Evolutionary conservation across 2,113 vertebrate species (phyloP), one percentile per base, ranked within the genome.

Genomic region (Sander vitreus): DNA sequence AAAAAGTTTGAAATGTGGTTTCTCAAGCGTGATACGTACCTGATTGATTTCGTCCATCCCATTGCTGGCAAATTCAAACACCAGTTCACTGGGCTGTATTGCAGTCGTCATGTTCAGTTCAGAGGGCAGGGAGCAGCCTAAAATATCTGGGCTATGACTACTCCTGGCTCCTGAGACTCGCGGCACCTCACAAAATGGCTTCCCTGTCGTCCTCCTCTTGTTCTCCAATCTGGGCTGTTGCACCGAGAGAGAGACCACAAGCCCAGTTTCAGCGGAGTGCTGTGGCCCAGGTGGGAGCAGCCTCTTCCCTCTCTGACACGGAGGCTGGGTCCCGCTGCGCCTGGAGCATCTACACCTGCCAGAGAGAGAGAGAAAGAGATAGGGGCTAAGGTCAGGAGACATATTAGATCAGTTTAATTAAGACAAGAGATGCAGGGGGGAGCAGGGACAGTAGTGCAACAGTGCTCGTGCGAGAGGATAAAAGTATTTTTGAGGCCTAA

Each of bases 1-100:
- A 47, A 18, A 45, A 66, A 68, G 7, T 16, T 76, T 14, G 1
- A 27, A 78, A 73, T 9, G 47, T 11, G 54, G 16, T 45, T 54
- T 55, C 21, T 30, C 21, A 9, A 23, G 57, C 12, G 25, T 23
- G 58, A 83, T 58, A 25, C 67, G 6, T 94, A 96, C 96, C 95
- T 96, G 96, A 74, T 93, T 94, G 79, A 96, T 95, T 90, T 96
- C 96, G 54, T 97, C 97, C 96, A 97, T 97, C 79, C 96, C 96
- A 88, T 96, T 97, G 93, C 95, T 97, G 90, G 96, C 96, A 73
- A 97, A 97, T 76, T 97, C 97, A 85, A 97, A 97, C 88, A 97
- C 93, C 91, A 97, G 93, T 80, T 97, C 96, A 45, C 84, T 95
- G 68, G 96, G 91, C 80, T 97, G 96, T 33, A 96, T 89, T 27